phyloP scores from a whole-genome alignment of 2,797 vertebrate genomes.

The Syncerus caffer region DNA sequence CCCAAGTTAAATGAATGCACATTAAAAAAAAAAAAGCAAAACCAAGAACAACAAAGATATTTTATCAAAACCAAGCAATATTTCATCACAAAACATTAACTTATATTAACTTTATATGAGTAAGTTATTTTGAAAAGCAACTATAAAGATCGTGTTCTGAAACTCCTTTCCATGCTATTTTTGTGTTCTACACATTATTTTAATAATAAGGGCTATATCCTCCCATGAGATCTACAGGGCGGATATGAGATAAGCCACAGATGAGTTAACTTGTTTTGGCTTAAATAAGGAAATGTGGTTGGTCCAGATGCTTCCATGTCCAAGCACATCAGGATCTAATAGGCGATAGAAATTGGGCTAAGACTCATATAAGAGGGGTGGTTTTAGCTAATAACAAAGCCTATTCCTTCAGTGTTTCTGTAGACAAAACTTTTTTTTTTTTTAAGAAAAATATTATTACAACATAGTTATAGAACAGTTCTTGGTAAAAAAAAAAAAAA shows the following conservation, averaged over 20 bases:
- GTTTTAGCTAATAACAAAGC: neutral
- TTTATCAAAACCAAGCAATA: neutral
- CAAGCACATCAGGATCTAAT: neutral
- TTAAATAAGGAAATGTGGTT: conserved; percentile 54
- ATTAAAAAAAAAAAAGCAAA: neutral
- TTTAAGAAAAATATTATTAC: conserved; percentile 23
- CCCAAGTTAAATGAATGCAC: neutral
- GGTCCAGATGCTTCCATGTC: conserved; percentile 74
- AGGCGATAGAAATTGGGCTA: neutral
- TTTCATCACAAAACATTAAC: neutral
- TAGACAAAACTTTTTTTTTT: neutral
- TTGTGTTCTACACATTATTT: conserved; percentile 64
- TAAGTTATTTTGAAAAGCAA: conserved; percentile 28
- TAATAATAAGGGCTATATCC: conserved; percentile 58
- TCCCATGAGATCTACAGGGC: conserved; percentile 60
- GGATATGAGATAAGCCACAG: conserved; percentile 71
- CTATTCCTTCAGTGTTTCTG: neutral
- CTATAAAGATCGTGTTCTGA: neutral
- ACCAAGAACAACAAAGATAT: neutral
- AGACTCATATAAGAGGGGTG: neutral
- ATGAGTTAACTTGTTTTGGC: conserved; percentile 69
- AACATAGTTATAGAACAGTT: neutral
- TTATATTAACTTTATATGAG: neutral
- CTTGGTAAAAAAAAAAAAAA: neutral
- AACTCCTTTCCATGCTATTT: conserved; percentile 57